Conservation (phyloP, 1,140 invertebrate species). For the Pararge aegeria region DNA sequence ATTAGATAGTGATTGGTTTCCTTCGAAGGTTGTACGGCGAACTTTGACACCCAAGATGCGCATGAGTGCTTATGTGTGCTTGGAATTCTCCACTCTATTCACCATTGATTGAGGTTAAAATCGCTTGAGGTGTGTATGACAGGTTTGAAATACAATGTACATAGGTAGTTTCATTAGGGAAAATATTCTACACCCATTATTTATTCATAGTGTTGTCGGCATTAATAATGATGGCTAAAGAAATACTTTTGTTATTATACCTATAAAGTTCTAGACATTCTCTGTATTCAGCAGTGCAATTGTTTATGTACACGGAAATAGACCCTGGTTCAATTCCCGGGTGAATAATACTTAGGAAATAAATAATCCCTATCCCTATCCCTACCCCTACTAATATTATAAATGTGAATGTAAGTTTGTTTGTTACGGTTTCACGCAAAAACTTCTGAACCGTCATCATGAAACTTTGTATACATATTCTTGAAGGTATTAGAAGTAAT, state of each 20-base stretch:
- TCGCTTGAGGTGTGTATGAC: not conserved
- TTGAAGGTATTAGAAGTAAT: too few relatives aligned
- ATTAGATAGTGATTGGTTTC: conserved; percentile 65
- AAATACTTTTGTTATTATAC: conserved; percentile 6
- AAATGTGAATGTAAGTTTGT: too few relatives aligned
- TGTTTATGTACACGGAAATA: too few relatives aligned
- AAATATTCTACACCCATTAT: conserved; percentile 26
- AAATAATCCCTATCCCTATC: too few relatives aligned
- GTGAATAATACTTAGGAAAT: too few relatives aligned
- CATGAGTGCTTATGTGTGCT: conserved; percentile 26
- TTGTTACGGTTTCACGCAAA: too few relatives aligned
- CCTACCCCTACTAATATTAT: too few relatives aligned
- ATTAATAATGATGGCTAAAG: conserved; percentile 12
- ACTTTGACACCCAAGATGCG: conserved; percentile 51
- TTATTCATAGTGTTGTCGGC: conserved; percentile 24
- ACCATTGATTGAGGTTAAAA: not conserved
- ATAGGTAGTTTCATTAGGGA: conserved; percentile 27
- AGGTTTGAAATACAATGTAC: conserved; percentile 5
- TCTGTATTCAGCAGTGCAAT: too few relatives aligned
- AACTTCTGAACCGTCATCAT: too few relatives aligned
- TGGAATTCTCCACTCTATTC: not conserved
- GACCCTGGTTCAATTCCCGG: too few relatives aligned
- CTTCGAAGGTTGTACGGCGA: conserved; percentile 51
- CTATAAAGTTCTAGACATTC: not conserved
- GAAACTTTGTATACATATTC: too few relatives aligned